Conservation (phyloP, 2,113 vertebrate genomes). For the Danio rerio region GRCz12tu NC_133189.1:36190001-36190500, state of each 20-base stretch:
- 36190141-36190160: constrained; percentile 38
- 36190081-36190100: constrained; percentile 7
- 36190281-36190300: neutral
- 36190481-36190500: constrained; percentile 41
- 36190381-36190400: constrained; percentile 1
- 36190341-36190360: neutral
- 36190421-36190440: neutral
- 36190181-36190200: neutral
- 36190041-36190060: constrained; percentile 27
- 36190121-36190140: constrained; percentile 15
- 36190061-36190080: neutral
- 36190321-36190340: neutral
- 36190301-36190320: neutral
- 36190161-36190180: constrained; percentile 10
- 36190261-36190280: constrained; percentile 57
- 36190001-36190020: constrained; percentile 15
- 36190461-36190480: neutral
- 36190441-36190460: neutral
- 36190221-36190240: constrained; percentile 58
- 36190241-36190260: constrained; percentile 61
- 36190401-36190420: constrained; percentile 31
- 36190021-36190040: constrained; percentile 29
- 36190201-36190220: constrained; percentile 9
- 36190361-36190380: neutral
- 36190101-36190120: neutral